Evolutionary conservation across 2,888 invertebrate species (phyloP), one percentile per base, ranked within the genome.

Genomic region (Drosophila rubida): DNA sequence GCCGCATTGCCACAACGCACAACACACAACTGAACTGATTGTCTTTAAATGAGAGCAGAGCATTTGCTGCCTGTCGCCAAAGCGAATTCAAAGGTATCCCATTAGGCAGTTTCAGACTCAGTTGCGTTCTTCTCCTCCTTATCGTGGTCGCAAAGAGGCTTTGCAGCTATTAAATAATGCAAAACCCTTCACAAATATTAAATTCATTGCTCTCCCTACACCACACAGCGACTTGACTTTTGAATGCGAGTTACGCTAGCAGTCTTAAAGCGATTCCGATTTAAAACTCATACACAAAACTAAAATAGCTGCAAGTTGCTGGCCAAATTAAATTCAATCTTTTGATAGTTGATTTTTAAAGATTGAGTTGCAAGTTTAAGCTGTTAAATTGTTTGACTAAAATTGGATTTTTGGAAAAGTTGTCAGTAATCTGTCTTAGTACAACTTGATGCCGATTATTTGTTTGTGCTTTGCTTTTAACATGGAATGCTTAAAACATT

Each of bases 1-100:
- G 8, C 13, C 7, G 5, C 48, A 22, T 16, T 49, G 25, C 27
- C n/a, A 16, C 48, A 19, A 19, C 44, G 2, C 35, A 41, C 25
- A 30, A 2, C 35, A 11, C 45, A 22, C 35, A 25, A 57, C n/a
- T 27, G 19, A 19, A 41, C 39, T 27, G 27, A 41, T 27, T 16
- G 37, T 39, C 51, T 51, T 41, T 39, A 30, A 53, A 53, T 76
- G 69, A 72, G 77, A 72, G 61, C 77, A 72, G 77, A 72, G 61
- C 77, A 72, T 41, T 42, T 30, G 9, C 13, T 42, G 11, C 4
- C 30, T 53, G n/a, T n/a, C 32, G 4, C 32, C 32, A 32, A 32
- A 32, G 32, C 32, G n/a, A 32, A 32, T n/a, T 32, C 32, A 32
- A 32, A 32, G n/a, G 32, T n/a, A 32, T 32, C 32, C 32, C 32